These are phyloP conservation scores for Drosophila rufa DNA, from an alignment of 1,140 invertebrate species.

Conservation along the genomic window DNA sequence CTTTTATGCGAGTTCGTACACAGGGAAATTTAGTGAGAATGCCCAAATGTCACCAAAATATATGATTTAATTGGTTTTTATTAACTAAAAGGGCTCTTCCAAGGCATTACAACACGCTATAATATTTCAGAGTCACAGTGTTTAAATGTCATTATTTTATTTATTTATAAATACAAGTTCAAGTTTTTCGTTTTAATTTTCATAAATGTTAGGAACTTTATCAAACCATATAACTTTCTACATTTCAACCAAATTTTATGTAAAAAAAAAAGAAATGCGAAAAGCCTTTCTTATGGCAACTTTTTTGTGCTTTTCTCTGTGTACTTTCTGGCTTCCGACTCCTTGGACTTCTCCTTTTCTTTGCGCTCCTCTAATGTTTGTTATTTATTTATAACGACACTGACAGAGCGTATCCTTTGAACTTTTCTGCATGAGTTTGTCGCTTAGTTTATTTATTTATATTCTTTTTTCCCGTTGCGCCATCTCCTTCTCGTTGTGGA, in stretches of 20 bases:
- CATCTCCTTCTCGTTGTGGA: constrained; percentile 20
- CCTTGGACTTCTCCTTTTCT: constrained; percentile 30
- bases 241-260: neutral
- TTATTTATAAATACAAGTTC: too few relatives aligned
- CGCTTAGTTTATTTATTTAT: constrained; percentile 64
- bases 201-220: too few relatives aligned
- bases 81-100: neutral
- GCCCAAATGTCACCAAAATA: neutral
- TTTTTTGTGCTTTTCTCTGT: constrained; percentile 10
- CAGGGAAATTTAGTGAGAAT: constrained; percentile 18
- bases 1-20: constrained; percentile 47
- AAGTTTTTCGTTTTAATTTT: too few relatives aligned
- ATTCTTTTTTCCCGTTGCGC: constrained; percentile 25
- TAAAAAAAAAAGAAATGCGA: neutral
- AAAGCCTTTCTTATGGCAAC: neutral
- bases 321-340: constrained; percentile 36
- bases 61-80: neutral
- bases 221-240: too few relatives aligned
- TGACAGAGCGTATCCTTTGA: constrained; percentile 74
- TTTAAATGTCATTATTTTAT: neutral
- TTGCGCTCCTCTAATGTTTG: constrained; percentile 69
- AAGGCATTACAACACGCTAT: neutral
- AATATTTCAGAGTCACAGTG: neutral
- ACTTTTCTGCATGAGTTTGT: constrained; percentile 79
- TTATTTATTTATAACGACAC: constrained; percentile 82